Evolutionary conservation across 2,888 invertebrate genomes (phyloP).

Genomic region (Papilio gigon): DNA sequence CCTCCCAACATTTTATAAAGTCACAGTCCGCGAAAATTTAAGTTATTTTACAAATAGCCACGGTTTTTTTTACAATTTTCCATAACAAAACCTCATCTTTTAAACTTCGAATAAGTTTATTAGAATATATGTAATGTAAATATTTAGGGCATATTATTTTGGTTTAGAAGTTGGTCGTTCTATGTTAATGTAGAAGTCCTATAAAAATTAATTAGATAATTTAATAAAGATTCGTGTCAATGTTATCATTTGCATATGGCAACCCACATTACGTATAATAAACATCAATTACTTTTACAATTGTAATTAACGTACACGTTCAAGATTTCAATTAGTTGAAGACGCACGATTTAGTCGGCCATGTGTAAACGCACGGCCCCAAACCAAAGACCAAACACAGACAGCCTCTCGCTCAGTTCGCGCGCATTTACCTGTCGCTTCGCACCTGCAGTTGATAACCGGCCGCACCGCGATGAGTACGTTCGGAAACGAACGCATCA

Average conservation of each 20-base stretch:
- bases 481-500: constrained; percentile 42
- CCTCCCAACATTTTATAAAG: too few species aligned
- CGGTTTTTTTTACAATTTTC: too few species aligned
- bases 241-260: constrained; percentile 3
- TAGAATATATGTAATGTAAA: background rate
- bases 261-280: background rate
- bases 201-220: constrained; percentile 12
- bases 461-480: constrained; percentile 64
- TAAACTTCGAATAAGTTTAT: too few species aligned
- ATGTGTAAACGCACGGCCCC: constrained; percentile 50
- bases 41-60: too few species aligned
- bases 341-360: constrained; percentile 23
- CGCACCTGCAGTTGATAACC: constrained; percentile 69
- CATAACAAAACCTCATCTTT: too few species aligned
- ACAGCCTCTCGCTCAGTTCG: constrained; percentile 62
- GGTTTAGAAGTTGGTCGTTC: background rate
- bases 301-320: constrained; percentile 11
- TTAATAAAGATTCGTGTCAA: constrained; percentile 9
- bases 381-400: constrained; percentile 52
- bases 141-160: background rate
- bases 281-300: constrained; percentile 8
- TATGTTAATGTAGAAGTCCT: background rate
- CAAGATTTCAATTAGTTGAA: constrained; percentile 14
- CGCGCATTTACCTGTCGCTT: constrained; percentile 45
- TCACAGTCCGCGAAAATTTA: too few species aligned